A percentile compares a stretch with the other conserved stretches of the same genome.
Conservation (phyloP, 2,888 invertebrate species). For the Epinotia ramella region DNA sequence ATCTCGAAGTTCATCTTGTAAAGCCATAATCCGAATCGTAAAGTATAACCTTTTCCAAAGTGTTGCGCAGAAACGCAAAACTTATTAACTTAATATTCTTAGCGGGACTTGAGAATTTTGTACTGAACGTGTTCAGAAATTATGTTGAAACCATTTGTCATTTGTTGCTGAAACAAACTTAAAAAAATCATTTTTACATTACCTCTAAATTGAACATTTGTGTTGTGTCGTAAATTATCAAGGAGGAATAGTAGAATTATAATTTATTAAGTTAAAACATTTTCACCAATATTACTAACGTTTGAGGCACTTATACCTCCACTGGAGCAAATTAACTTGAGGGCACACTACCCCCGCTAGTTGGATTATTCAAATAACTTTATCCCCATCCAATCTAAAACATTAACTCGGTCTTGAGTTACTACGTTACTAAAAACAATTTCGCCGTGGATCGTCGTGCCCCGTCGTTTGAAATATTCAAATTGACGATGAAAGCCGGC, state of each 20-base stretch:
- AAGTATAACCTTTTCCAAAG: slow-evolving; percentile 32
- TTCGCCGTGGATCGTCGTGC: slow-evolving; percentile 58
- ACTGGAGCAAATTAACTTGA: slow-evolving; percentile 48
- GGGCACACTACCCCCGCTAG: slow-evolving; percentile 49
- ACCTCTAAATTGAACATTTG: background rate
- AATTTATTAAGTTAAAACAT: slow-evolving; percentile 22
- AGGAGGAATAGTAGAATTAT: slow-evolving; percentile 2
- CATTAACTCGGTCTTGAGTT: slow-evolving; percentile 46
- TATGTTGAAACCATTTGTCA: background rate
- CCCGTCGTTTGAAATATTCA: slow-evolving; percentile 75
- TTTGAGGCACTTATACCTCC: slow-evolving; percentile 42
- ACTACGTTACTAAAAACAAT: slow-evolving; percentile 59
- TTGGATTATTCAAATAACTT: slow-evolving; percentile 51
- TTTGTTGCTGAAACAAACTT: background rate
- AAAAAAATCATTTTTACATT: too few species aligned
- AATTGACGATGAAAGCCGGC: slow-evolving; percentile 71
- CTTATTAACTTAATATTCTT: slow-evolving; percentile 43
- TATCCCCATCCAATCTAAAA: slow-evolving; percentile 49
- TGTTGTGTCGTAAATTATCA: background rate
- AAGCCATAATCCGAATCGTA: slow-evolving; percentile 37
- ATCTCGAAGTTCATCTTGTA: slow-evolving; percentile 28
- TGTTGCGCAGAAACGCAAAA: slow-evolving; percentile 36
- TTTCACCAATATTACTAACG: slow-evolving; percentile 21
- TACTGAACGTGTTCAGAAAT: slow-evolving; percentile 32
- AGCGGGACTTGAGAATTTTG: slow-evolving; percentile 24